Percentiles rank a stretch among this genome's conserved stretches.
phyloP scores from a whole-genome alignment of 2,888 invertebrate genomes.

The Orthosia gothica region DNA sequence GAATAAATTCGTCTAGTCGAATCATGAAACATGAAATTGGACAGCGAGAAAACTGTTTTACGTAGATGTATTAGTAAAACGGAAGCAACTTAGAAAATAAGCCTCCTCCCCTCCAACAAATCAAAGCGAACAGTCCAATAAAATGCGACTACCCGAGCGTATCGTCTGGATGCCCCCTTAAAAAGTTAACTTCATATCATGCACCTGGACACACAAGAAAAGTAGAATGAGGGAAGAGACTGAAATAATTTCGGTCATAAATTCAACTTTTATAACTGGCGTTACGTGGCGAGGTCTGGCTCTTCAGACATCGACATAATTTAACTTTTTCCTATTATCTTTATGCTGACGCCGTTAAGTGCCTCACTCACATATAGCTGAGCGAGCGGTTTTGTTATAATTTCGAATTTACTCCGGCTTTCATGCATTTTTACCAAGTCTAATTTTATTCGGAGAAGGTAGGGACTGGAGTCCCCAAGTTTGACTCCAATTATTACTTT shows the following conservation, averaged over 20 bases:
- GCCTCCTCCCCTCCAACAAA: conserved; percentile 76
- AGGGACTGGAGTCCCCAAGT: conserved; percentile 50
- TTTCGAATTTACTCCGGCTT: conserved; percentile 70
- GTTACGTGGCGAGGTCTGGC: conserved; percentile 74
- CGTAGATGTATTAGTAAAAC: conserved; percentile 24
- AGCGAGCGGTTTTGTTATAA: conserved; percentile 81
- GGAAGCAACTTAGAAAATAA: conserved; percentile 63
- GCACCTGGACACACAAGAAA: conserved; percentile 86
- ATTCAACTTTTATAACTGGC: conserved; percentile 89
- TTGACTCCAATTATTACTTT: conserved; percentile 67
- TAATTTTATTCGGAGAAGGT: conserved; percentile 63
- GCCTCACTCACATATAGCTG: conserved; percentile 84
- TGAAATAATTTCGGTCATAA: conserved; percentile 89
- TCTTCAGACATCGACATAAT: conserved; percentile 88
- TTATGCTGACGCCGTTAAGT: conserved; percentile 89
- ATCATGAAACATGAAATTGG: conserved; percentile 23
- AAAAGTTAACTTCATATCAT: conserved; percentile 85
- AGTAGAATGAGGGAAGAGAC: conserved; percentile 85
- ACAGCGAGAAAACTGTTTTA: conserved; percentile 30
- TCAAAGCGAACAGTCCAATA: conserved; percentile 83
- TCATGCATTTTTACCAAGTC: conserved; percentile 67
- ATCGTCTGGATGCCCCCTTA: conserved; percentile 78
- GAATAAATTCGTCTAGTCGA: not conserved
- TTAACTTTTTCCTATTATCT: conserved; percentile 92
- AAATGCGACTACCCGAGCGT: conserved; percentile 77